Evolutionary conservation across 2,113 vertebrate genomes (phyloP), one percentile per base, ranked within the genome.

Genomic region (Pygoscelis adeliae): DNA sequence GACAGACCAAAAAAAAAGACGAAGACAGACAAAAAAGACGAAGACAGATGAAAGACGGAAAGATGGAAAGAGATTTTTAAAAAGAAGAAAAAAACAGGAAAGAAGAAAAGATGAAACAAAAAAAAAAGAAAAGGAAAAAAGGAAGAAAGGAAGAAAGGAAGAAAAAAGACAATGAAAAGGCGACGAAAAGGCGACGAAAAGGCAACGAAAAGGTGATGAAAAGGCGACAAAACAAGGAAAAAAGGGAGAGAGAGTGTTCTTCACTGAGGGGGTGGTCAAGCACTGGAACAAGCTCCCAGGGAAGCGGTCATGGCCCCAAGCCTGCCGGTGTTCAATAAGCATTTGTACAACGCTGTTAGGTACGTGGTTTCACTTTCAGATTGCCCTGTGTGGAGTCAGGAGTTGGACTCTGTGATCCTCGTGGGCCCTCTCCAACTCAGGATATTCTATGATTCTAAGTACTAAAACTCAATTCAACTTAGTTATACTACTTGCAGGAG

Each of bases 111-210:
- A 11, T 2, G 21, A 13, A 42, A 20, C 4, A 8, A 11, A 5
- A 22, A 13, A 42, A 20, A 6, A 8, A 13, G 13, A 30, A 42
- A 10, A 19, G 7, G 7, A 40, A 23, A 30, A 17, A 18, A 22
- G 5, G 12, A 5, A 5, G 27, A 21, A 47, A 10, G 7, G 4
- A 7, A 13, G 1, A 15, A 10, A 34, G 6, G 6, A 7, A 13
- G 12, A 9, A 36, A 27, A 13, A 16, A 10, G 42, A 42, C 42
- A 42, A 42, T 3, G 14, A 15, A 42, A 42, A 42, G 42, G 42
- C 3, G 15, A 42, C 42, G 8, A 3, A 38, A 27, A 8, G 10
- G 4, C 42, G 11, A 20, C 4, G 4, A 23, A 18, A 3, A 8
- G 10, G 4, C 42, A 19, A 20, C 4, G 3, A 23, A 25, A 29